Conservation (phyloP, 2,113 vertebrate genomes). For the Neomonachus schauinslandi region DNA sequence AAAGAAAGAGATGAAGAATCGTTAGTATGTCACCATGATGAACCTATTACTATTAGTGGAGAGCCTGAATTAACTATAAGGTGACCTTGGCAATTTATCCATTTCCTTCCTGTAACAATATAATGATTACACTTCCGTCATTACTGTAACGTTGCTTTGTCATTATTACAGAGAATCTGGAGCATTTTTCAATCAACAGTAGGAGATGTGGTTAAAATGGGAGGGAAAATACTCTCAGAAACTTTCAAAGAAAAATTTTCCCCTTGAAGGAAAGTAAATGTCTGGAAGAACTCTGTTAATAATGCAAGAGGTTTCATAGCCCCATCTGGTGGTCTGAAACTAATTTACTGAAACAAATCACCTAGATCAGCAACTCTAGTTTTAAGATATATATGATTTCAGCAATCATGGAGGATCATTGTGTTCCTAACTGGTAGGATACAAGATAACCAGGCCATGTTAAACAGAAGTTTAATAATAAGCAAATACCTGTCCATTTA, state of each 20-base stretch:
- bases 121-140: background rate
- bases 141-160: background rate
- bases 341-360: background rate
- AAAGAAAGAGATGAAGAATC: slow-evolving; percentile 25
- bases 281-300: slow-evolving; percentile 47
- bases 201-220: background rate
- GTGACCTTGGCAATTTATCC: background rate
- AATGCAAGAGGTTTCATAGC: slow-evolving; percentile 79
- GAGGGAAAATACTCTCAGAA: background rate
- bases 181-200: slow-evolving; percentile 29
- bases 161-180: slow-evolving; percentile 41
- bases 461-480: background rate
- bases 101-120: slow-evolving; percentile 9
- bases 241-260: background rate
- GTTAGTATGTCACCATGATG: slow-evolving; percentile 18
- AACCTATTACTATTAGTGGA: background rate
- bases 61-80: slow-evolving; percentile 67
- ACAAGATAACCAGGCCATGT: background rate
- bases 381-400: slow-evolving; percentile 25
- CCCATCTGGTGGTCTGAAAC: slow-evolving; percentile 85
- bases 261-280: slow-evolving; percentile 51
- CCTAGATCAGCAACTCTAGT: background rate
- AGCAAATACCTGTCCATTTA: background rate
- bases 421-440: background rate
- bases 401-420: background rate